Conservation (phyloP, 2,797 vertebrate genomes). For the Sarcoramphus papa region DNA sequence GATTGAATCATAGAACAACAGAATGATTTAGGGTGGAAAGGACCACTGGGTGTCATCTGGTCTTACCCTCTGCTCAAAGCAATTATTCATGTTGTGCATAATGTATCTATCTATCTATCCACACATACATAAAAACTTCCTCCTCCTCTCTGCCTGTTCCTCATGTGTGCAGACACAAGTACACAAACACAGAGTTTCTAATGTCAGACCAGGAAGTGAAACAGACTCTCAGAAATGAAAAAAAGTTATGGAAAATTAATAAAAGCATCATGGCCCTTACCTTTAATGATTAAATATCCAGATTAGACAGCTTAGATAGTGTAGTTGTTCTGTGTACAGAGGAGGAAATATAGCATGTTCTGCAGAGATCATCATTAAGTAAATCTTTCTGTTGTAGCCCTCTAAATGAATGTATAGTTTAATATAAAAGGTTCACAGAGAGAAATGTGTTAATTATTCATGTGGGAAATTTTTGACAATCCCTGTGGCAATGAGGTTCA, state of each 20-base stretch:
- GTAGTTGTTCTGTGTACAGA: neutral
- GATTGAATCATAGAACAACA: neutral
- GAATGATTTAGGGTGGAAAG: neutral
- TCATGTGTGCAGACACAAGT: fast-evolving
- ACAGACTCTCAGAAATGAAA: neutral
- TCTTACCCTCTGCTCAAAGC: neutral
- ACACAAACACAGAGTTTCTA: neutral
- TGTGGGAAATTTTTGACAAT: neutral
- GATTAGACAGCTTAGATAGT: neutral
- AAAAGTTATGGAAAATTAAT: neutral
- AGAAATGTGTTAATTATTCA: neutral
- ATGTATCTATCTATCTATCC: neutral
- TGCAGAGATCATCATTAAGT: neutral
- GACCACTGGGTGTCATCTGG: neutral
- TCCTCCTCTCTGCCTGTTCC: neutral
- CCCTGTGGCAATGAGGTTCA: neutral
- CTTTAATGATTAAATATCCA: neutral
- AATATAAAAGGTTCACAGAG: neutral
- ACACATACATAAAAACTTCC: neutral
- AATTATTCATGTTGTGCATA: neutral
- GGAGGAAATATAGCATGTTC: neutral
- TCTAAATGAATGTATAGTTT: neutral
- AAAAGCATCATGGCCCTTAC: neutral
- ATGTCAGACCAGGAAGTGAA: neutral
- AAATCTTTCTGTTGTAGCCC: neutral